phyloP scores from a whole-genome alignment of 2,888 invertebrate species.

The Pseudanteris insignis region DNA sequence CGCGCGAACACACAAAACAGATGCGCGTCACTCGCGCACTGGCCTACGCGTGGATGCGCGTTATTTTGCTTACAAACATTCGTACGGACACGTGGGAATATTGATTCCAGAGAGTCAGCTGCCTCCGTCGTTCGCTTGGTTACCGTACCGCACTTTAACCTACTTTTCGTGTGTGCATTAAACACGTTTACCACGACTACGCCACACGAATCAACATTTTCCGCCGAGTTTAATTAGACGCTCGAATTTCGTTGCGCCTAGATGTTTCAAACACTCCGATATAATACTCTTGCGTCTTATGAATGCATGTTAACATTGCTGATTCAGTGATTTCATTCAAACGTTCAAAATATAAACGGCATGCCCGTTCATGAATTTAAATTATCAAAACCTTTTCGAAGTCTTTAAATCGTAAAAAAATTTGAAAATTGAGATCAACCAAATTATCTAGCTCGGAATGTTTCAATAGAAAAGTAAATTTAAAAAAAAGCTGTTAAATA shows the following conservation, averaged over 20 bases:
- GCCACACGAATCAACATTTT: not conserved
- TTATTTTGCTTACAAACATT: conserved; percentile 7
- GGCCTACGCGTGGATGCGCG: conserved; percentile 25
- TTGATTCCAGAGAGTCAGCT: conserved; percentile 58
- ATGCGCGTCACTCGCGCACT: too few relatives aligned
- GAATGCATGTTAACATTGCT: too few relatives aligned
- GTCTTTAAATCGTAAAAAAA: not conserved
- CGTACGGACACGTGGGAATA: conserved; percentile 52
- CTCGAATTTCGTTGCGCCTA: not conserved
- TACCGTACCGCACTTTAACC: conserved; percentile 52
- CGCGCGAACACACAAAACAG: too few relatives aligned
- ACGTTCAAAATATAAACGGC: not conserved
- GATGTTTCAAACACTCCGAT: too few relatives aligned
- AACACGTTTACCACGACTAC: conserved; percentile 6
- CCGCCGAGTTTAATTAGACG: not conserved
- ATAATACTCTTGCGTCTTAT: too few relatives aligned
- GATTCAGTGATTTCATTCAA: not conserved
- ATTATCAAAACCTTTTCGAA: too few relatives aligned
- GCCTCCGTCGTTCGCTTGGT: conserved; percentile 44
- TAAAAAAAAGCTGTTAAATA: too few relatives aligned
- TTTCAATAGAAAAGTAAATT: too few relatives aligned
- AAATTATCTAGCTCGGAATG: conserved; percentile 5
- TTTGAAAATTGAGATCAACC: not conserved
- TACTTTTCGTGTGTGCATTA: conserved; percentile 45
- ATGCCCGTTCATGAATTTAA: too few relatives aligned